Percentiles rank a stretch among this genome's conserved stretches.
Evolutionary conservation across 2,797 vertebrate species (phyloP).

Genomic region (Thunnus albacares): DNA sequence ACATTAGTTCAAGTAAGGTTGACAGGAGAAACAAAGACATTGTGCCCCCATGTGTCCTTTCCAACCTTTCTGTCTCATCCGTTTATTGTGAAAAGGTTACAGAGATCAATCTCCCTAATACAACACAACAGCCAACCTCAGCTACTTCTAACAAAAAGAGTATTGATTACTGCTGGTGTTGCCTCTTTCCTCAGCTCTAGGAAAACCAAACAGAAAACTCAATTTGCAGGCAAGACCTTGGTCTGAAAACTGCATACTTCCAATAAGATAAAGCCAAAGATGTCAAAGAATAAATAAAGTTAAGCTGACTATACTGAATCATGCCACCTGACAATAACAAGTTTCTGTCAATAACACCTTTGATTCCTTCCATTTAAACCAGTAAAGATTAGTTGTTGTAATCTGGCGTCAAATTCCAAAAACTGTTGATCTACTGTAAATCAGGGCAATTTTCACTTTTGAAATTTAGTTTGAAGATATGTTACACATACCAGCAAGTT

Average conservation of each 20-base stretch:
- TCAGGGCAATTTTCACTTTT: neutral
- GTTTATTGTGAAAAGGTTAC: conserved; percentile 56
- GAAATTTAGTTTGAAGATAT: neutral
- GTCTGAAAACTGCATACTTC: conserved; percentile 16
- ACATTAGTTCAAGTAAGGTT: neutral
- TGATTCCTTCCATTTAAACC: neutral
- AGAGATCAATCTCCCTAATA: conserved; percentile 66
- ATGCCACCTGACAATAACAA: conserved; percentile 13
- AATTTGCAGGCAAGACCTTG: conserved; percentile 42
- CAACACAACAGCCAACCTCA: conserved; percentile 57
- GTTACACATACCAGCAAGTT: neutral
- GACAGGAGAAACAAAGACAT: conserved; percentile 1
- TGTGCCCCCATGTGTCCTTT: conserved; percentile 32
- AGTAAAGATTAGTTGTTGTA: neutral
- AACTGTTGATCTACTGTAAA: neutral
- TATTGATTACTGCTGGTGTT: conserved; percentile 53
- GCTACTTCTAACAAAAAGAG: conserved; percentile 65
- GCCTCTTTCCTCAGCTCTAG: conserved; percentile 27
- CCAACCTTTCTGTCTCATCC: conserved; percentile 19
- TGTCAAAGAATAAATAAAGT: neutral
- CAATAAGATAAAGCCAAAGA: conserved; percentile 17
- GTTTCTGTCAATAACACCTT: conserved; percentile 21
- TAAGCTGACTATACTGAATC: conserved; percentile 3
- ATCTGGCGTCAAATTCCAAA: neutral
- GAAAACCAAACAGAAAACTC: conserved; percentile 49